Conservation (phyloP, 2,888 invertebrate genomes). For the Sarcophaga variegata region DNA sequence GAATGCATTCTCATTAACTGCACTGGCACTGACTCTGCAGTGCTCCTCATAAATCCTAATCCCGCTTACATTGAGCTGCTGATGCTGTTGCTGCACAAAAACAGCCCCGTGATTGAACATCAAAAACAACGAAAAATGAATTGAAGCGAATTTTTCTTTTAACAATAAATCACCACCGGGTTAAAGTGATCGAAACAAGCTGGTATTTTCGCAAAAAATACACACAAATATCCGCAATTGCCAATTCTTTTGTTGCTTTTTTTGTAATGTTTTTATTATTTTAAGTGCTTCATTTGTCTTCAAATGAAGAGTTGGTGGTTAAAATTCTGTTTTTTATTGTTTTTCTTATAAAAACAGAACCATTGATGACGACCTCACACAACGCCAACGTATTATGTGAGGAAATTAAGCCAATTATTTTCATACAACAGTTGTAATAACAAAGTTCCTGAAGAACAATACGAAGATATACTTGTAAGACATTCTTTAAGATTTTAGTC, state of each 20-base stretch:
- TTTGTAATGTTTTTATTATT: constrained; percentile 50
- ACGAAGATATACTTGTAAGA: background rate
- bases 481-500: background rate
- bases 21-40: constrained; percentile 1
- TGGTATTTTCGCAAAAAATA: background rate
- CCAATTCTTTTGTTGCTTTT: background rate
- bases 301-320: constrained; percentile 52
- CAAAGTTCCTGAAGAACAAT: constrained; percentile 17
- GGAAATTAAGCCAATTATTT: constrained; percentile 65
- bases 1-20: constrained; percentile 62
- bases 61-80: constrained; percentile 66
- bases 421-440: constrained; percentile 57
- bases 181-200: constrained; percentile 5
- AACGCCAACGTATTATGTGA: constrained; percentile 48
- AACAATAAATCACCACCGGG: constrained; percentile 52
- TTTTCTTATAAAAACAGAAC: constrained; percentile 23
- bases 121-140: constrained; percentile 32
- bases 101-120: constrained; percentile 13
- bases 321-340: constrained; percentile 22
- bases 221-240: no score
- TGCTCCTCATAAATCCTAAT: constrained; percentile 76
- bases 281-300: constrained; percentile 61
- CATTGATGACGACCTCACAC: constrained; percentile 55
- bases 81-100: constrained; percentile 28
- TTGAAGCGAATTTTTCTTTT: constrained; percentile 22